Percentiles rank a stretch among this genome's conserved stretches.
These are phyloP conservation scores for Meda fulgida DNA, from an alignment of 2,797 vertebrate genomes.

Conservation along the genomic window DNA sequence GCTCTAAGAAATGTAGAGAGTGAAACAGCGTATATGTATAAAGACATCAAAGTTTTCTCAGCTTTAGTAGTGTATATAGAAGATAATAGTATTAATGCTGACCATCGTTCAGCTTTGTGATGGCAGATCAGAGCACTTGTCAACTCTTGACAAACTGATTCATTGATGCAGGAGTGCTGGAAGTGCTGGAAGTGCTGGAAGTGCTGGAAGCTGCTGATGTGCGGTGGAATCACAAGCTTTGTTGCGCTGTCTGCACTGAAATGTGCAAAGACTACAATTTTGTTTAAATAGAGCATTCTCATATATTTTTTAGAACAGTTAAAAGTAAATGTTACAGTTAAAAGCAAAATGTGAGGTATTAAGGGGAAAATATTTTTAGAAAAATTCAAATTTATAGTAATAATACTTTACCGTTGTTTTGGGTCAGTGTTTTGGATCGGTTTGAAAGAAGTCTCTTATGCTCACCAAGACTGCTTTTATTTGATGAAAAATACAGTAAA, in stretches of 20 bases:
- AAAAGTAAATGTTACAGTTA: too few relatives aligned
- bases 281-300: neutral
- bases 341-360: too few relatives aligned
- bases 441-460: neutral
- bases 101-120: conserved; percentile 25
- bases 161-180: conserved; percentile 37
- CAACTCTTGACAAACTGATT: conserved; percentile 56
- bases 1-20: conserved; percentile 44
- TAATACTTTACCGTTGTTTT: neutral
- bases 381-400: neutral
- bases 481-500: neutral
- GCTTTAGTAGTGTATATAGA: neutral
- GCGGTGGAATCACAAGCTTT: neutral
- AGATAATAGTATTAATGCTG: conserved; percentile 23
- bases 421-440: too few relatives aligned
- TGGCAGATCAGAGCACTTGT: conserved; percentile 40
- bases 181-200: neutral
- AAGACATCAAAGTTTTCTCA: neutral
- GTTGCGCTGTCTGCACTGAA: neutral
- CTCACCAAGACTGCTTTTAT: neutral
- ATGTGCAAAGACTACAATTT: neutral
- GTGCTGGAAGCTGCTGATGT: neutral
- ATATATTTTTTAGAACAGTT: too few relatives aligned
- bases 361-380: neutral
- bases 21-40: conserved; percentile 34